phyloP scores from a whole-genome alignment of 2,113 vertebrate species.

The Tringa solitaria region DNA sequence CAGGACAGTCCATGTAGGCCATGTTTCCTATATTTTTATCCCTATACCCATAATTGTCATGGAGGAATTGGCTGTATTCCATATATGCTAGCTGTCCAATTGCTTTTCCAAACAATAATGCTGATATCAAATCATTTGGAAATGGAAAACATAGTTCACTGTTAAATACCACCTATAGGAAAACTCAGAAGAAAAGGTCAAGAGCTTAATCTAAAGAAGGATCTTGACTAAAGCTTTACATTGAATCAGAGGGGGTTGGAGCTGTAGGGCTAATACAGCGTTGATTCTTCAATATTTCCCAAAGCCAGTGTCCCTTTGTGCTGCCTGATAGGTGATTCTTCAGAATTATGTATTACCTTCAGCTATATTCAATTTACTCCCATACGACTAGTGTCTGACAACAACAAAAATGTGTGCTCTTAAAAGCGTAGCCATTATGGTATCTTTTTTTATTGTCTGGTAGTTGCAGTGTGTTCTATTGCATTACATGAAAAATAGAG shows the following conservation, averaged over 20 bases:
- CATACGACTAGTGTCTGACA: not conserved
- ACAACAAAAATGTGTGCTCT: constrained; percentile 27
- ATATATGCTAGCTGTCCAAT: not conserved
- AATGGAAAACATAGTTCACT: not conserved
- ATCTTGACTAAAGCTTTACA: not conserved
- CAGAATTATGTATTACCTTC: constrained; percentile 34
- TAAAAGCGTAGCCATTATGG: not conserved
- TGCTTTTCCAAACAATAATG: not conserved
- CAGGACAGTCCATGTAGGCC: not conserved
- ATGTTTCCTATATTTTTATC: not conserved
- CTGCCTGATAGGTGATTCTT: not conserved
- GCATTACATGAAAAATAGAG: constrained; percentile 32
- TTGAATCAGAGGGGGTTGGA: not conserved
- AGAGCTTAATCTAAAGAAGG: not conserved
- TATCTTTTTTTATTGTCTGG: constrained; percentile 26
- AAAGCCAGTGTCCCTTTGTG: not conserved
- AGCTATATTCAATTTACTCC: constrained; percentile 12
- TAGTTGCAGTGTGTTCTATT: constrained; percentile 9
- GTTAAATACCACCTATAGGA: not conserved
- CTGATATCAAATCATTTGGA: not conserved
- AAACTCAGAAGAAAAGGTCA: not conserved
- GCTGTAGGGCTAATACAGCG: not conserved
- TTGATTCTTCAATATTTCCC: not conserved
- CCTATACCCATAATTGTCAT: not conserved
- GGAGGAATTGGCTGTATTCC: not conserved